phyloP scores from a whole-genome alignment of 2,797 vertebrate genomes.

The Manis crassicaudata region DNA sequence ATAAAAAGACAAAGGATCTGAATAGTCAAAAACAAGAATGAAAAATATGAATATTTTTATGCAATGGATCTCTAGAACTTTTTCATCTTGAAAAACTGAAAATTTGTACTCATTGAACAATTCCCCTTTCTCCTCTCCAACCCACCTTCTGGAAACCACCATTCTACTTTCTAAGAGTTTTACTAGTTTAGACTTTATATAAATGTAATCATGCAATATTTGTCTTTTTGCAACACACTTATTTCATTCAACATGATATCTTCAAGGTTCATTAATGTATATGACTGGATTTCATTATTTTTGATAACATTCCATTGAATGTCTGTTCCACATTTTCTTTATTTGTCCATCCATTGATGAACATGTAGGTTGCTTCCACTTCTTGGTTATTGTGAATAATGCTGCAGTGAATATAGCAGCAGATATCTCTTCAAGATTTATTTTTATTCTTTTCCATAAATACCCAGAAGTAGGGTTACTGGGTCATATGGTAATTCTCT shows the following conservation, averaged over 20 bases:
- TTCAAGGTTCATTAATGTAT: not conserved
- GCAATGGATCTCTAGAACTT: not conserved
- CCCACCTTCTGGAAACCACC: not conserved
- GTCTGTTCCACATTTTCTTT: not conserved
- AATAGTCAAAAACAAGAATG: not conserved
- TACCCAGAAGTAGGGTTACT: not conserved
- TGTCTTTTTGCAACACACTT: not conserved
- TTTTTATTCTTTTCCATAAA: not conserved
- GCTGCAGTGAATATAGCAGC: not conserved
- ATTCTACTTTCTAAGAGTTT: not conserved
- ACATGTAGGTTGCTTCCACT: not conserved
- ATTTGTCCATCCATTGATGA: not conserved
- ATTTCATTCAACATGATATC: not conserved
- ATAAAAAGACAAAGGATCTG: not conserved
- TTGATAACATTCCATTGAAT: not conserved
- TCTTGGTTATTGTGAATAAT: not conserved
- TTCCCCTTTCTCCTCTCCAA: too few species aligned
- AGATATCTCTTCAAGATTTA: not conserved
- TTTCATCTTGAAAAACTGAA: conserved; percentile 22
- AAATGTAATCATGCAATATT: not conserved
- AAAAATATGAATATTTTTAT: not conserved
- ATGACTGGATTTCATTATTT: not conserved
- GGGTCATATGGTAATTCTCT: not conserved
- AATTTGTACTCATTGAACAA: not conserved
- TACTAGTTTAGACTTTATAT: not conserved